phyloP scores from a whole-genome alignment of 2,888 invertebrate genomes.

The Sesamia inferens region DNA sequence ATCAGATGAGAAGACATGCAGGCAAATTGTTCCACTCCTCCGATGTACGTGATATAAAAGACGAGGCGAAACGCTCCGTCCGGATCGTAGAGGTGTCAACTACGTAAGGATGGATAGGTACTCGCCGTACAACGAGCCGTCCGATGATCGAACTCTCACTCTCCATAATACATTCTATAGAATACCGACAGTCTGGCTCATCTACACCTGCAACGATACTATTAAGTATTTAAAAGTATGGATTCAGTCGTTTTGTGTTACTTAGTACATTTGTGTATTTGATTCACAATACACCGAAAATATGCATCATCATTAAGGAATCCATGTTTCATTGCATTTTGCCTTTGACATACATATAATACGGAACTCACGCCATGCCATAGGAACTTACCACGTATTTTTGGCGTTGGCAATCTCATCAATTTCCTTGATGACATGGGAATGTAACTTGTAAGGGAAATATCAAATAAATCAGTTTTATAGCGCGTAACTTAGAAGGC shows the following conservation, averaged over 20 bases:
- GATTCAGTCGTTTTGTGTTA: background rate
- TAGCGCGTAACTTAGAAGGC: slow-evolving; percentile 40
- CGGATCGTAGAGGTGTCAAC: no score
- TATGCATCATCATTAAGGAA: background rate
- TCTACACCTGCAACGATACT: no score
- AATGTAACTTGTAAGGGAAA: slow-evolving; percentile 48
- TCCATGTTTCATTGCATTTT: background rate
- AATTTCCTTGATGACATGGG: slow-evolving; percentile 53
- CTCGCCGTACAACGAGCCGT: no score
- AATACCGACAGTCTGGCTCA: no score
- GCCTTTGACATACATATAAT: background rate
- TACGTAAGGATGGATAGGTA: no score
- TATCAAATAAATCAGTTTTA: slow-evolving; percentile 56
- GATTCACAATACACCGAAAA: background rate
- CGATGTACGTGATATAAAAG: no score
- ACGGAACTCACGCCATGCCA: slow-evolving; percentile 11
- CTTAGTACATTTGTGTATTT: background rate
- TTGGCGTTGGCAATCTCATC: slow-evolving; percentile 54
- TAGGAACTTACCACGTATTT: slow-evolving; percentile 13
- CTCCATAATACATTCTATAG: no score
- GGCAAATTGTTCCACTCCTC: no score
- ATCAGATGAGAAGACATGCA: no score
- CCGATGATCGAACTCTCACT: no score
- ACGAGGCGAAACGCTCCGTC: no score
- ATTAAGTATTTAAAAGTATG: background rate